Evolutionary conservation across 2,888 invertebrate species (phyloP), one percentile per base, ranked within the genome.

Genomic region (Chrysodeixis includens): DNA sequence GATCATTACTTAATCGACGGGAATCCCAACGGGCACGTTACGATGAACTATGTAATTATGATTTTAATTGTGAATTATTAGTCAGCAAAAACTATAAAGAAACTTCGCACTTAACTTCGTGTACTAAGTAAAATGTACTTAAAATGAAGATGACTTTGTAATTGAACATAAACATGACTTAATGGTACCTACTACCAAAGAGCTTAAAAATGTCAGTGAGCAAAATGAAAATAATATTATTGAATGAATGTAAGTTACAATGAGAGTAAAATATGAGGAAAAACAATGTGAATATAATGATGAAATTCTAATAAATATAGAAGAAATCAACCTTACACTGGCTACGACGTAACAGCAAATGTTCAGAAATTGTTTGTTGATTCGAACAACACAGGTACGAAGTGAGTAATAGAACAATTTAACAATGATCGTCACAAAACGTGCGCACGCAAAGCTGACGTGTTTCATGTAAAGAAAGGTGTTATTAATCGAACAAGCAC

Each of bases 1-100:
- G 81, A 83, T 86, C 84, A 86, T 72, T 74, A 71, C 71, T 78
- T 80, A 66, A 79, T 79, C 67, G 76, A 60, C 65, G 84, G 87
- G 78, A 86, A 84, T 71, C 85, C 88, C 83, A 40, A 53, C 35
- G 61, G 60, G 62, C 69, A 59, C 26, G 57, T 67, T 68, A 56
- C 76, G 65, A 66, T 69, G 59, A 55, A 30, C 46, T 57, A n/a
- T 30, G 61, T 75, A 70, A 82, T 82, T 80, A 81, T 68, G 55
- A 65, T 60, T 76, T 80, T 78, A 80, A 76, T 82, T 80, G 62
- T 56, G 40, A 53, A 49, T 62, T 62, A 59, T 60, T 70, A 55
- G 10, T 54, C 54, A 60, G 62, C 67, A 46, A 72, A 72, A 66
- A 56, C 10, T 49, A 60, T 51, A 44, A 46, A 69, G 51, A 52